phyloP scores from a whole-genome alignment of 2,113 vertebrate genomes.

The Pygoscelis adeliae region DNA sequence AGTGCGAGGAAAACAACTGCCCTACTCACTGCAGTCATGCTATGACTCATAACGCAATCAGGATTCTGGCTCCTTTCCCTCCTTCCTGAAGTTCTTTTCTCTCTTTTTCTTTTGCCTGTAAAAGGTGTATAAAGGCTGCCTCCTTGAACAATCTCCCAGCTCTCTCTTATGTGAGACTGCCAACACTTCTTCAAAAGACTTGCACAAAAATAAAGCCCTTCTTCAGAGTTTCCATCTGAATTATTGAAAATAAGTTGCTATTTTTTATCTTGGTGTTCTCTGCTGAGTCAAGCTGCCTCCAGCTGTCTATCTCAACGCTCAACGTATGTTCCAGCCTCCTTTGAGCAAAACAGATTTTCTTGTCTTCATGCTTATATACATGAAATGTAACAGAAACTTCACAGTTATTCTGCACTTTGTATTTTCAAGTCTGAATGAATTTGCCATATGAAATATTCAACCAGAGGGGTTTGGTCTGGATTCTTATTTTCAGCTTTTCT shows the following conservation, averaged over 20 bases:
- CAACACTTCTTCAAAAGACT: neutral
- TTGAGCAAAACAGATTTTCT: neutral
- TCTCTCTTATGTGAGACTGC: neutral
- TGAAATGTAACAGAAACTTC: neutral
- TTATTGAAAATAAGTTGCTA: neutral
- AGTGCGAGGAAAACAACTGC: neutral
- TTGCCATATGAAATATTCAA: neutral
- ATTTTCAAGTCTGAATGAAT: neutral
- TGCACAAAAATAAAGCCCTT: neutral
- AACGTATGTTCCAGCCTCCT: neutral
- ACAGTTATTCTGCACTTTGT: neutral
- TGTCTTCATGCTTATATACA: neutral
- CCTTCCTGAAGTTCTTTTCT: neutral
- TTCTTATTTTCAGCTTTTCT: neutral
- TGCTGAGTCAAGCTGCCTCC: neutral
- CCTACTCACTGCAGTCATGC: neutral
- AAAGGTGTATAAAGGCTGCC: neutral
- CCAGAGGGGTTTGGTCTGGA: neutral
- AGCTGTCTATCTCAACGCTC: neutral
- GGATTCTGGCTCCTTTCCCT: neutral
- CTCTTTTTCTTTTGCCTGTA: neutral
- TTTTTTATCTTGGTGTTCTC: neutral
- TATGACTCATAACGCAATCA: rapidly evolving
- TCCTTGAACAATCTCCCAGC: neutral
- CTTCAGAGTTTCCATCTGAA: neutral